These are phyloP conservation scores for Tetropium fuscum DNA, from an alignment of 2,888 invertebrate genomes.

Conservation along the genomic window DNA sequence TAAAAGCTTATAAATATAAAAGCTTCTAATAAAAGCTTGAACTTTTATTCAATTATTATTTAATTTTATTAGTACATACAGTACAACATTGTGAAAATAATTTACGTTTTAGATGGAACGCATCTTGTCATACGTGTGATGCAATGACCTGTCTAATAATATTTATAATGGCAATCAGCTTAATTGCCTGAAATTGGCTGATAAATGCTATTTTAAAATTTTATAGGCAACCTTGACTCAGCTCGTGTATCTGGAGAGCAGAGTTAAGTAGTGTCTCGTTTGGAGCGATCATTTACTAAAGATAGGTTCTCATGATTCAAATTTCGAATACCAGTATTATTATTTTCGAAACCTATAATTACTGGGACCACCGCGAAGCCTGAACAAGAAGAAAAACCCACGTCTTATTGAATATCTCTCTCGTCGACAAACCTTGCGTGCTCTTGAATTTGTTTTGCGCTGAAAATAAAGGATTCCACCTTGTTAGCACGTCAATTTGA, in stretches of 20 bases:
- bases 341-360: slow-evolving; percentile 64
- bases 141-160: too few relatives aligned
- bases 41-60: too few relatives aligned
- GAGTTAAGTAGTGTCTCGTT: slow-evolving; percentile 57
- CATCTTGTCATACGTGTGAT: too few relatives aligned
- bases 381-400: slow-evolving; percentile 54
- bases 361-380: slow-evolving; percentile 64
- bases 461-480: slow-evolving; percentile 41
- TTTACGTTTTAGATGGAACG: too few relatives aligned
- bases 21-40: too few relatives aligned
- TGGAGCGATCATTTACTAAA: slow-evolving; percentile 60
- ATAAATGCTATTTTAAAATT: slow-evolving; percentile 27
- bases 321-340: slow-evolving; percentile 63
- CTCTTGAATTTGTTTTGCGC: slow-evolving; percentile 43
- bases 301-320: slow-evolving; percentile 64
- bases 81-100: too few relatives aligned
- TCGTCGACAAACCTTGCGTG: slow-evolving; percentile 44
- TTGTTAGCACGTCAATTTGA: slow-evolving; percentile 51
- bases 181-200: neutral
- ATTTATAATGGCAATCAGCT: neutral
- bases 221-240: slow-evolving; percentile 31
- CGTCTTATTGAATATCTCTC: slow-evolving; percentile 50
- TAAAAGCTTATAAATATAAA: too few relatives aligned
- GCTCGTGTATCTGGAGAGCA: slow-evolving; percentile 25
- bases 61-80: too few relatives aligned